Percentiles rank a stretch among this genome's conserved stretches.
Conservation (phyloP, 2,888 invertebrate genomes). For the Drosophila limbata region DNA sequence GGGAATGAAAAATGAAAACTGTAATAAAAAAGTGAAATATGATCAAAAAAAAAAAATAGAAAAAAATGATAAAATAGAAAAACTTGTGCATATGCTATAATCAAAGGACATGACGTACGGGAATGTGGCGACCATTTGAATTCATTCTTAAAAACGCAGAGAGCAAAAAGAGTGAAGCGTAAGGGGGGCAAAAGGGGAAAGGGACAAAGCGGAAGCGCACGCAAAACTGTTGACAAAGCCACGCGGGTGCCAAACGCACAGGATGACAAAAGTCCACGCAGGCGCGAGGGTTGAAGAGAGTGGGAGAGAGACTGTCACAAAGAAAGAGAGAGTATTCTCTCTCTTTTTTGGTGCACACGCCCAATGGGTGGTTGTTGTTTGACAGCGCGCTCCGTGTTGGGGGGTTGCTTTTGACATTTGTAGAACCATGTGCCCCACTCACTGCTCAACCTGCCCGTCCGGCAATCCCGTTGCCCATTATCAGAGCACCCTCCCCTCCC, state of each 20-base stretch:
- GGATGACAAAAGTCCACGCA: slow-evolving; percentile 41
- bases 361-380: slow-evolving; percentile 69
- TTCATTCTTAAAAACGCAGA: slow-evolving; percentile 67
- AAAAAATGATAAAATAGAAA: slow-evolving; percentile 24
- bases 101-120: slow-evolving; percentile 69
- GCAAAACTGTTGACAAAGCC: slow-evolving; percentile 71
- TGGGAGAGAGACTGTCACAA: neutral
- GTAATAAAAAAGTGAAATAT: slow-evolving; percentile 15
- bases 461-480: slow-evolving; percentile 39
- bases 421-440: slow-evolving; percentile 35
- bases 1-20: slow-evolving; percentile 11
- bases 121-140: slow-evolving; percentile 53
- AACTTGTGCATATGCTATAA: slow-evolving; percentile 66
- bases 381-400: slow-evolving; percentile 27
- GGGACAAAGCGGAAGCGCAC: slow-evolving; percentile 33
- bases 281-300: slow-evolving; percentile 57
- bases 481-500: slow-evolving; percentile 14
- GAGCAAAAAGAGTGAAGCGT: slow-evolving; percentile 4
- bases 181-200: neutral
- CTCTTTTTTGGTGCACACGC: slow-evolving; percentile 50
- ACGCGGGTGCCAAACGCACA: slow-evolving; percentile 49
- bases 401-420: slow-evolving; percentile 69
- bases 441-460: slow-evolving; percentile 28
- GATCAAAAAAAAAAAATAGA: neutral
- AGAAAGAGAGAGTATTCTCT: slow-evolving; percentile 11